phyloP scores from a whole-genome alignment of 2,113 vertebrate species.

The Chaetodon auriga region DNA sequence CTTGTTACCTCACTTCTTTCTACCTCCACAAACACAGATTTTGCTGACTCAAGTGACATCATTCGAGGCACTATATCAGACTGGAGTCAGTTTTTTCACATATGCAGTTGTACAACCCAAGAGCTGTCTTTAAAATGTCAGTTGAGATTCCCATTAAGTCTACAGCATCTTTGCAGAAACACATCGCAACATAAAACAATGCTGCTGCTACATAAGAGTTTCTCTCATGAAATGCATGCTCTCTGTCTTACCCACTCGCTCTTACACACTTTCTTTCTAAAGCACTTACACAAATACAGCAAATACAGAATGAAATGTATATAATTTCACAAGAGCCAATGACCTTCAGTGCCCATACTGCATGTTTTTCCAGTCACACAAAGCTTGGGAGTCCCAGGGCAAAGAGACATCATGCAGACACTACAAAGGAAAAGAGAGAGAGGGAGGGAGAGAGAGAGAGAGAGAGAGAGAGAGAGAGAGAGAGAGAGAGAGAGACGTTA shows the following conservation, averaged over 20 bases:
- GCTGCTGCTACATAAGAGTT: neutral
- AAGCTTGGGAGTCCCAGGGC: slow-evolving; percentile 49
- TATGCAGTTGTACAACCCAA: neutral
- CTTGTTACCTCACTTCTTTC: neutral
- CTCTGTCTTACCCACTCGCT: neutral
- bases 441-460: neutral
- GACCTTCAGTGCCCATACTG: slow-evolving; percentile 59
- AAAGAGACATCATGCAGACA: slow-evolving; percentile 48
- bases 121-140: neutral
- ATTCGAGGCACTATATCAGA: neutral
- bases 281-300: neutral
- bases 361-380: slow-evolving; percentile 64
- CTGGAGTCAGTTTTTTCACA: too few species aligned
- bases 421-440: slow-evolving; percentile 2
- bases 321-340: slow-evolving; percentile 38
- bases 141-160: neutral
- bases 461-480: neutral
- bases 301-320: slow-evolving; percentile 26
- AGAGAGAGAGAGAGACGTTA: slow-evolving; percentile 38
- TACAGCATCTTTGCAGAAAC: neutral
- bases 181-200: neutral
- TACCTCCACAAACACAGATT: neutral
- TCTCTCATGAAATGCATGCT: slow-evolving; percentile 8
- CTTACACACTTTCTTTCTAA: slow-evolving; percentile 3
- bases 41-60: neutral